Base-by-base conservation (phyloP, 2,797 vertebrate species). In the Zalophus californianus region DNA sequence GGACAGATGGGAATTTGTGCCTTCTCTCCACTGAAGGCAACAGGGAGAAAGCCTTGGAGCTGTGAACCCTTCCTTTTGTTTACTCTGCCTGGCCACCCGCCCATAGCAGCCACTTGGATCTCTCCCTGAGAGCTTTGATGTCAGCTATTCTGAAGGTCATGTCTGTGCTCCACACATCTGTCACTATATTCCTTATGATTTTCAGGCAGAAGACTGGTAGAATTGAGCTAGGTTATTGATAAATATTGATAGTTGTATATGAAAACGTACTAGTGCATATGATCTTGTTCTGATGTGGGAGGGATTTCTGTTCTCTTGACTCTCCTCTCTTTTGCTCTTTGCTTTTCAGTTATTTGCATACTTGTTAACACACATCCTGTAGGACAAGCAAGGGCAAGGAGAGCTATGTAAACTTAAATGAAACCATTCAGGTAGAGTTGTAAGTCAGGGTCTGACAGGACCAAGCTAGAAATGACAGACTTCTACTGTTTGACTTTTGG, bases 101-200 rank as follows among this genome's bases (percentile, higher is more conserved):
- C 97, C 97, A 75, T 68, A 92, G 95, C 94, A 94, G 90, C 62
- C 85, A 92, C 97, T 98, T 92, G 97, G 97, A 98, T 98, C 95
- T 97, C 91, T 96, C 97, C 93, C 78, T 91, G 78, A 91, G 91
- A 98, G 97, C 87, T 44, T 0, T 68, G 88, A 87, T 58, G 29
- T 78, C 93, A 91, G 84, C 90, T 73, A 85, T 97, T 97, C 86
- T 96, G 95, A 98, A 97, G 97, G 98, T 98, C 96, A 98, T 64
- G 94, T 86, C 92, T 21, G 70, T 0, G 29, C 86, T 94, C 84
- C 95, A 86, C 89, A 96, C 96, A 98, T 97, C 97, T 98, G 98
- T 98, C 94, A 98, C 85, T 94, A 97, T 83, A 87, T 88, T 95
- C 93, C 79, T 92, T 96, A 48, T 93, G 91, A 94, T 82, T 98